Base-by-base conservation (phyloP, 2,113 vertebrate species). In the Periophthalmodon schlosseri region DNA sequence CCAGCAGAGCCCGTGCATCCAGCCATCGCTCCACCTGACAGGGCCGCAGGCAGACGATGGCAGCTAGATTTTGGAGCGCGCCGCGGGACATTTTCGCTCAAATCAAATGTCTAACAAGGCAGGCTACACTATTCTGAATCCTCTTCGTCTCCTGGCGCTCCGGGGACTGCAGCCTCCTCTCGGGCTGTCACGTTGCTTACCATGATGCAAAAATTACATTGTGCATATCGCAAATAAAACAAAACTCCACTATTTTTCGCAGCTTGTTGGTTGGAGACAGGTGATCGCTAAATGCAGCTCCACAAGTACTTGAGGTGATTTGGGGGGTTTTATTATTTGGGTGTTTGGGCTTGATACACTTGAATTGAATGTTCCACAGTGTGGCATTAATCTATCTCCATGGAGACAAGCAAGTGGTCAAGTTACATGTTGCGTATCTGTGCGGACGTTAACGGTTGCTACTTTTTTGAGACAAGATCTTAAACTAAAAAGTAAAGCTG, bases 121-220 rank as follows among this genome's bases (percentile, higher is more conserved):
- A 79, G 81, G 84, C 84, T 80, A 78, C 58, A 83, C 80, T 78
- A 79, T 76, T 82, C 81, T 72, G 84, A 85, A 83, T 83, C 64
- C 5, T 70, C 72, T 69, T 79, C 57, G 58, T 5, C 69, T 71
- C 74, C 85, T 47, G 67, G 72, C 80, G 81, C 82, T 88, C 77
- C 56, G 82, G 84, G 82, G 18, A 13, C 28, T 33, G 16, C 34
- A 9, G 4, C 33, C 34, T 5, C 72, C 84, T 64, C 36, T 75
- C 73, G 75, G 63, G 77, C 79, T 79, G 84, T 88, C 80, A 89
- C 89, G 89, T 82, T 84, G 86, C 86, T 85, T 85, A 88, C 87
- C 84, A 79, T 87, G 88, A 87, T 86, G 88, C 88, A 89, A 89
- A 91, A 81, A 85, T 87, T 83, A 78, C 88, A 80, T 61, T 68